phyloP scores from a whole-genome alignment of 2,797 vertebrate species.

The Sebastes trivittatus region DNA sequence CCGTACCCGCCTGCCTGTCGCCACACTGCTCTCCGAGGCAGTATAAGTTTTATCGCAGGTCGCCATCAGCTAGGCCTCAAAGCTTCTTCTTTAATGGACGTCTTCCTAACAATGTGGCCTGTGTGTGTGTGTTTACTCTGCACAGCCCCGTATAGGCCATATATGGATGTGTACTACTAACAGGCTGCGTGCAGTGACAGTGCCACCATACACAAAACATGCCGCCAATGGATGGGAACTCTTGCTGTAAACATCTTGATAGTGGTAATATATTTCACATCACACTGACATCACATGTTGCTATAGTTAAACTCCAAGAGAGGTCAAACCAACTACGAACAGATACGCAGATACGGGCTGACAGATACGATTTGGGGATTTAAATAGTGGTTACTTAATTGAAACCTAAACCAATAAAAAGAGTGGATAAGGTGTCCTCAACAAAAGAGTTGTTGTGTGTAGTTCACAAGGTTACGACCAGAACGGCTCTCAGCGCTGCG shows the following conservation, averaged over 20 bases:
- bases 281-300: slow-evolving; percentile 33
- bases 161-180: not conserved
- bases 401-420: not conserved
- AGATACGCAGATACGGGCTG: too few relatives aligned
- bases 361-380: not conserved
- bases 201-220: not conserved
- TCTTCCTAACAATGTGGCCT: slow-evolving; percentile 24
- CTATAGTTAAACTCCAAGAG: not conserved
- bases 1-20: not conserved
- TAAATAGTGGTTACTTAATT: not conserved
- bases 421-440: not conserved
- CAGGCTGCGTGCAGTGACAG: not conserved
- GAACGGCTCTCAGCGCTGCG: not conserved
- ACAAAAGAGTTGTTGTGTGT: not conserved
- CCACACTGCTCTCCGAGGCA: not conserved
- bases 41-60: not conserved
- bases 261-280: slow-evolving; percentile 6
- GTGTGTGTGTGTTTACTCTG: slow-evolving; percentile 33
- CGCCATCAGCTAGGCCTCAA: not conserved
- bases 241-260: not conserved
- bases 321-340: not conserved
- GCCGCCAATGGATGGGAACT: not conserved
- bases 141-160: not conserved
- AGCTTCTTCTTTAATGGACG: slow-evolving; percentile 3
- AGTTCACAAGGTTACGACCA: not conserved